Base-by-base conservation (phyloP, 1,140 invertebrate species). In the Pseudoatta argentina region DNA sequence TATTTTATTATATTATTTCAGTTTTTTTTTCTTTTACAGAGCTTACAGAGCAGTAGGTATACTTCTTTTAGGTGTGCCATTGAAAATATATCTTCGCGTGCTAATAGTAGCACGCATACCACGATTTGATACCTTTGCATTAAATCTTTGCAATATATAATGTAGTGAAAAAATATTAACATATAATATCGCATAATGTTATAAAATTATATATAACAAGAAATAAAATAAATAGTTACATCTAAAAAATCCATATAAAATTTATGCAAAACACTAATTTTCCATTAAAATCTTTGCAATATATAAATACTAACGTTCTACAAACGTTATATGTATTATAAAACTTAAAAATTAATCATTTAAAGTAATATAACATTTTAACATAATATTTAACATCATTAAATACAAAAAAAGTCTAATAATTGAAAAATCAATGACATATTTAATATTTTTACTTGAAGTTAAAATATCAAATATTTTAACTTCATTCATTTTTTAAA, bases 331-430 rank as follows among this genome's bases (percentile, higher is more conserved):
- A 8, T 30, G 27, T 3, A 30, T 30, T 30, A 30, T 30, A 30
- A 7, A 53, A 72, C 6, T 39, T 39, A 55, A 30, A 55, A 72
- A 51, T 16, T 67, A 51, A 24, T 55, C 2, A 18, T 72, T 30
- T 30, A 55, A 72, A 72, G 21, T 72, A 71, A 71, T 53, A 44
- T 53, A 44, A 44, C 12, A 61, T 27, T 3, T 61, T 27, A 51
- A 51, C 48, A 64, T 64, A 18, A 18, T 44, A 44, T 44, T 44
- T 10, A 64, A 18, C 7, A 34, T 64, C 16, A 44, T 39, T 21
- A 44, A 44, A 6, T 21, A n/a, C 1, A 64, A 64, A 34, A 24
- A 63, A 57, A 6, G 2, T 0, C 5, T 27, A 30, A 63, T 30
- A 4, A 21, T 0, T 21, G 2, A 30, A 63, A 63, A 14, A 63